Evolutionary conservation across 1,140 invertebrate genomes (phyloP).

Genomic region (Heliconius melpomene): DNA sequence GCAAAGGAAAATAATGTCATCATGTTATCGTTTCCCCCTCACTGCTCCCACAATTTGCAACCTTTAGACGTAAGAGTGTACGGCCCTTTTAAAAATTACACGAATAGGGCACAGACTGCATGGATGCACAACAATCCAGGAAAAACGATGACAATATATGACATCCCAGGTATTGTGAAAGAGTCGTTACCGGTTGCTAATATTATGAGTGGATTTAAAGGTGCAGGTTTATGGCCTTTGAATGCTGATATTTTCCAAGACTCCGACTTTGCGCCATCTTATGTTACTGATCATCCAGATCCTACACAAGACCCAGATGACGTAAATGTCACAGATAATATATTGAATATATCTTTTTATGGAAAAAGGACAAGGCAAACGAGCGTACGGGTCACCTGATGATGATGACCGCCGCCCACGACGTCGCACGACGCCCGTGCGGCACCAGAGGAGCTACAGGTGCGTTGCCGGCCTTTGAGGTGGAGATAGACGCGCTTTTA

Average conservation of each 20-base stretch:
- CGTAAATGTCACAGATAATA: too few relatives aligned
- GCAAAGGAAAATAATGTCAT: slow-evolving; percentile 48
- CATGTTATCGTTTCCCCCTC: slow-evolving; percentile 73
- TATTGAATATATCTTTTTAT: too few relatives aligned
- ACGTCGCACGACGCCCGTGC: too few relatives aligned
- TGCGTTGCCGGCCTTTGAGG: too few relatives aligned
- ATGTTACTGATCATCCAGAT: slow-evolving; percentile 41
- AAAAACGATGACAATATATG: slow-evolving; percentile 39
- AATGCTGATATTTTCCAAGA: slow-evolving; percentile 35
- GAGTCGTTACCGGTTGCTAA: slow-evolving; percentile 25
- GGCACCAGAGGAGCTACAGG: too few relatives aligned
- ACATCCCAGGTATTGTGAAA: slow-evolving; percentile 35
- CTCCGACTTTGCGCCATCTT: slow-evolving; percentile 34
- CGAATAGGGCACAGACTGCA: background rate
- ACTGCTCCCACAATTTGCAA: slow-evolving; percentile 74
- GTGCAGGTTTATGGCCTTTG: slow-evolving; percentile 26
- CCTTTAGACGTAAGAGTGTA: slow-evolving; percentile 64
- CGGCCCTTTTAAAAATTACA: slow-evolving; percentile 40
- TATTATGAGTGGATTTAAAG: slow-evolving; percentile 38
- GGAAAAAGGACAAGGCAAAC: too few relatives aligned
- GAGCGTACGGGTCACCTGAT: too few relatives aligned
- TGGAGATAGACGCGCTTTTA: too few relatives aligned
- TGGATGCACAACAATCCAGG: slow-evolving; percentile 38
- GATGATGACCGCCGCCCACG: too few relatives aligned
- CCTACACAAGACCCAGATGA: slow-evolving; percentile 4